These are phyloP conservation scores for Pantherophis alleghaniensis DNA, from an alignment of 2,797 vertebrate genomes.

Conservation along the genomic window DNA sequence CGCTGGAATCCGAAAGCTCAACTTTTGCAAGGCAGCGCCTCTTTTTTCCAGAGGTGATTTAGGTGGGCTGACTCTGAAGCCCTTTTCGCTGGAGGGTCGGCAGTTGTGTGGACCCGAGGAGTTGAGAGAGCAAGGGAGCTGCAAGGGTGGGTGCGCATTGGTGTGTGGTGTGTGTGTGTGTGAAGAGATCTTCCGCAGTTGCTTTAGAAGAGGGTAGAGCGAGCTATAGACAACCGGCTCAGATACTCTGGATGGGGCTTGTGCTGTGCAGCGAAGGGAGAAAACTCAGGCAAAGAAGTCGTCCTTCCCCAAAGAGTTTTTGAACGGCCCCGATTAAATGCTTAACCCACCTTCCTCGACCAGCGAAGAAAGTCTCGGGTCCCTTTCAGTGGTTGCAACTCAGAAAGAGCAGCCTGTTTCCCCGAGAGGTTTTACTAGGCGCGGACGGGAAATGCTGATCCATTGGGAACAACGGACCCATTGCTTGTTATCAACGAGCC, in stretches of 20 bases:
- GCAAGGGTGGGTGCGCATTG: background rate
- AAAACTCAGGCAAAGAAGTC: background rate
- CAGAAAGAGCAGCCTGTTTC: background rate
- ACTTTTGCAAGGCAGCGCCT: background rate
- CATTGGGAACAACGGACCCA: background rate
- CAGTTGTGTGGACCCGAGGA: background rate
- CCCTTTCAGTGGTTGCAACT: background rate
- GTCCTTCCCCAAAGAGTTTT: background rate
- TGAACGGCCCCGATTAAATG: background rate
- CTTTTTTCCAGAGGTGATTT: background rate
- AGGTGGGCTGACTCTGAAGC: background rate
- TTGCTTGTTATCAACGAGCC: background rate
- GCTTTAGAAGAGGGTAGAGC: background rate
- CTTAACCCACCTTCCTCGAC: background rate
- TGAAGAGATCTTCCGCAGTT: background rate
- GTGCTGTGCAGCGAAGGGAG: background rate
- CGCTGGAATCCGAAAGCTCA: background rate
- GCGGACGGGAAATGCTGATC: background rate
- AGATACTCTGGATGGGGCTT: background rate
- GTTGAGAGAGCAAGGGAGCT: background rate
- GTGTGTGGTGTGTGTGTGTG: too few species aligned
- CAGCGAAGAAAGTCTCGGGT: background rate
- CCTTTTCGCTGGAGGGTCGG: background rate
- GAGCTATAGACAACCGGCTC: background rate
- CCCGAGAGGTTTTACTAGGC: background rate